Evolutionary conservation across 2,113 vertebrate species (phyloP).

Genomic region (Neoarius graeffei): DNA sequence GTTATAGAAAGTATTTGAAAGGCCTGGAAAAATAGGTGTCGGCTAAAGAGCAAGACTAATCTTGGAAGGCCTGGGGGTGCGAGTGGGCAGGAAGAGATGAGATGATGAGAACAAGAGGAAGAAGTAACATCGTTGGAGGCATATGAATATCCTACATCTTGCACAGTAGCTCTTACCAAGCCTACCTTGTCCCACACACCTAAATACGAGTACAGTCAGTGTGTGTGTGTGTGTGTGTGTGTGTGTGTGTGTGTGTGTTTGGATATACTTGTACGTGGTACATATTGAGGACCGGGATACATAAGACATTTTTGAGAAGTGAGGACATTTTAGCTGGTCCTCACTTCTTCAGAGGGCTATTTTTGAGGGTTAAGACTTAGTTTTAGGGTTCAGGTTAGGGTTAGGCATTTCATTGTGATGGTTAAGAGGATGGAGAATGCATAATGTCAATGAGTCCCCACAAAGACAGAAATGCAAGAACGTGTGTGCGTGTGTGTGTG

Average conservation of each 20-base stretch:
- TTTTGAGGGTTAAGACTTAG: too few relatives aligned
- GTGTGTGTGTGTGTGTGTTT: slow-evolving; percentile 9
- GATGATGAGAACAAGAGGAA: not conserved
- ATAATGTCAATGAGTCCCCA: too few relatives aligned
- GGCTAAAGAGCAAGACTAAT: not conserved
- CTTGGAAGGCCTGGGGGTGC: not conserved
- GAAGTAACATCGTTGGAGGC: not conserved
- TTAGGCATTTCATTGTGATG: too few relatives aligned
- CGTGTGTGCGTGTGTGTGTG: too few relatives aligned
- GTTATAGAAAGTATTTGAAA: not conserved
- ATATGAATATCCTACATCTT: not conserved
- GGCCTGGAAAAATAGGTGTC: not conserved
- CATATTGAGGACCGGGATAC: too few relatives aligned
- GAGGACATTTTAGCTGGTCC: too few relatives aligned
- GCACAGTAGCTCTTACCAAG: not conserved
- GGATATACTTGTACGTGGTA: not conserved
- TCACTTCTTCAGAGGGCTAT: too few relatives aligned
- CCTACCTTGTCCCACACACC: not conserved
- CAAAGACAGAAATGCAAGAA: too few relatives aligned
- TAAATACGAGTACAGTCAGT: not conserved
- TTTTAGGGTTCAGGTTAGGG: too few relatives aligned
- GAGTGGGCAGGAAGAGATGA: not conserved
- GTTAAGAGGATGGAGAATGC: too few relatives aligned
- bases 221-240: slow-evolving; percentile 1
- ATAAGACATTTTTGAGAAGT: too few relatives aligned